Conservation (phyloP, 2,888 invertebrate genomes). For the Drosophila hamatofila region DNA sequence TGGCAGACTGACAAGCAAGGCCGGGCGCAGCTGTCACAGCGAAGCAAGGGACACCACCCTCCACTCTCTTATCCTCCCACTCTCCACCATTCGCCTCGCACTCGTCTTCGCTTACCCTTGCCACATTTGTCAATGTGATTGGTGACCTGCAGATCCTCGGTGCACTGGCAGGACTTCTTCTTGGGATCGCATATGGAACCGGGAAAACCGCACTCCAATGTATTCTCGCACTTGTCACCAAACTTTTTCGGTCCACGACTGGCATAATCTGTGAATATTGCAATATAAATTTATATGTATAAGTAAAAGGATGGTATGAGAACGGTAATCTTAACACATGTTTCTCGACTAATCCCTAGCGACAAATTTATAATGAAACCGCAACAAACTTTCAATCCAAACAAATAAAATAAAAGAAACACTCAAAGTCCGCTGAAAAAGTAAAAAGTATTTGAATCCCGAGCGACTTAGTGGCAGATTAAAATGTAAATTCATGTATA, state of each 20-base stretch:
- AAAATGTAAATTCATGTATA: constrained; percentile 77
- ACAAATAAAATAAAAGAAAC: constrained; percentile 34
- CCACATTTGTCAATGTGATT: constrained; percentile 95
- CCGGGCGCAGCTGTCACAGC: neutral
- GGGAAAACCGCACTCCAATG: constrained; percentile 90
- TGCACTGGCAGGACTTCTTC: constrained; percentile 90
- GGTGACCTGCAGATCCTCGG: constrained; percentile 90
- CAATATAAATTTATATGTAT: neutral
- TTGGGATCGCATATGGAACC: constrained; percentile 90
- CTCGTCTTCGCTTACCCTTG: constrained; percentile 87
- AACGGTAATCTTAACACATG: constrained; percentile 43
- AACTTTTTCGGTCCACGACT: constrained; percentile 89
- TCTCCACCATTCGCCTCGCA: neutral
- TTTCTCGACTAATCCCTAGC: constrained; percentile 63
- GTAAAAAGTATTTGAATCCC: constrained; percentile 69
- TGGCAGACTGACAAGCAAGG: constrained; percentile 69
- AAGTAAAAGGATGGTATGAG: neutral
- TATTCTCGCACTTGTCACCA: constrained; percentile 90
- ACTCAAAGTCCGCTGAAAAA: constrained; percentile 25
- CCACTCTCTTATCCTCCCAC: neutral
- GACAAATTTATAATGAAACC: constrained; percentile 71
- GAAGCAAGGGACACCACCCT: neutral
- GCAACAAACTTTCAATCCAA: constrained; percentile 64
- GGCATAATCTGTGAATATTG: constrained; percentile 85
- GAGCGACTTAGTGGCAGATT: constrained; percentile 72